phyloP scores from a whole-genome alignment of 2,888 invertebrate species.

The Poecilus cupreus region DNA sequence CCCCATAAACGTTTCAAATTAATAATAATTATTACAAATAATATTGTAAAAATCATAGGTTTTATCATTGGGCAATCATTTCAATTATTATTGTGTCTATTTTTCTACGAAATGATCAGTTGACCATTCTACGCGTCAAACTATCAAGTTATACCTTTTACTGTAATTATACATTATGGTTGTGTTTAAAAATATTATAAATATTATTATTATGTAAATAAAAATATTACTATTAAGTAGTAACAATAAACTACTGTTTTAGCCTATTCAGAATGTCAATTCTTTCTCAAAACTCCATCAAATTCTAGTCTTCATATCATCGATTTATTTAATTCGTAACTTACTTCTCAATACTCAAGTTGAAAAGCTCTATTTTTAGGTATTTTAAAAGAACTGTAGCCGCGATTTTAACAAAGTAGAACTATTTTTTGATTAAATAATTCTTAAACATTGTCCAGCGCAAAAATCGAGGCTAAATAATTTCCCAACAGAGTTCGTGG shows the following conservation, averaged over 20 bases:
- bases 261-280: conserved; percentile 37
- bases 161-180: conserved; percentile 65
- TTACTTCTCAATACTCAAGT: background rate
- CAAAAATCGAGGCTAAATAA: too few species aligned
- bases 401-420: too few species aligned
- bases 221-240: conserved; percentile 55
- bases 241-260: conserved; percentile 52
- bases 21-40: conserved; percentile 25
- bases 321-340: background rate
- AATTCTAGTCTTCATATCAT: background rate
- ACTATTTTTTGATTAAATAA: too few species aligned
- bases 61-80: conserved; percentile 64
- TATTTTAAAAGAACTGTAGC: too few species aligned
- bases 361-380: too few species aligned
- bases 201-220: conserved; percentile 59
- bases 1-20: conserved; percentile 40
- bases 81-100: conserved; percentile 66
- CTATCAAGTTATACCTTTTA: conserved; percentile 63
- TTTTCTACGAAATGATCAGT: conserved; percentile 68
- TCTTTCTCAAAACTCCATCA: background rate
- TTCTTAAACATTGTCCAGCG: too few species aligned
- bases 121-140: conserved; percentile 58
- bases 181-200: conserved; percentile 67
- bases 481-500: too few species aligned
- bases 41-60: conserved; percentile 53